Evolutionary conservation across 2,797 vertebrate species (phyloP), one percentile per base, ranked within the genome.

Genomic region (Bryconaethiops microstoma): DNA sequence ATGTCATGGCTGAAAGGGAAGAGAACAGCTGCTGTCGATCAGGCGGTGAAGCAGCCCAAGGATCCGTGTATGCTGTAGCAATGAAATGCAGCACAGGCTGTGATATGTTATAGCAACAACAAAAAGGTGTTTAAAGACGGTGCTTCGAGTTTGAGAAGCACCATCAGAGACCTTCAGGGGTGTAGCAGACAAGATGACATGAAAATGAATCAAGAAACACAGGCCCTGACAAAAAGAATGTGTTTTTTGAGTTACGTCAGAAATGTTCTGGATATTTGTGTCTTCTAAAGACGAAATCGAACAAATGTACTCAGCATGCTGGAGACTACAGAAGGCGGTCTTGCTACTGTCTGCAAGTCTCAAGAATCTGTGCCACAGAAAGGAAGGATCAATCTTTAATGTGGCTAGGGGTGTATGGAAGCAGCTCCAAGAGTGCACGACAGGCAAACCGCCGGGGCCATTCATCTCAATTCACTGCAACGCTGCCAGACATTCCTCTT

Each of bases 361-460:
- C 9, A 13, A 1, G 62, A 21, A 17, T 63, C 59, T 82, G 67
- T 76, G 45, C 57, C 48, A 60, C 67, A 63, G 19, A 23, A n/a
- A 74, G 9, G 42, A 60, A 45, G 12, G 59, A 74, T 83, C 45
- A 82, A 50, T 82, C 69, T 80, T 82, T 74, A 62, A 71, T 79
- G 65, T 50, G 16, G 14, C 40, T 14, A 35, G 57, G 55, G 55
- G 52, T 62, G 42, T 21, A 62, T 23, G 23, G n/a, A 45, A 76
- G 13, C 62, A 76, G 52, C 17, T 62, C 69, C 64, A 69, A 72
- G 54, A 45, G 40, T 68, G 64, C 72, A 75, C 39, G 35, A 64
- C 54, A 76, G 48, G 23, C 79, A 70, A 76, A 72, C 3, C 67
- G 55, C 74, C 40, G 16, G 39, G 48, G 74, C 68, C 70, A 52